These are phyloP conservation scores for Acronicta alni DNA, from an alignment of 2,888 invertebrate species.

Conservation along the genomic window DNA sequence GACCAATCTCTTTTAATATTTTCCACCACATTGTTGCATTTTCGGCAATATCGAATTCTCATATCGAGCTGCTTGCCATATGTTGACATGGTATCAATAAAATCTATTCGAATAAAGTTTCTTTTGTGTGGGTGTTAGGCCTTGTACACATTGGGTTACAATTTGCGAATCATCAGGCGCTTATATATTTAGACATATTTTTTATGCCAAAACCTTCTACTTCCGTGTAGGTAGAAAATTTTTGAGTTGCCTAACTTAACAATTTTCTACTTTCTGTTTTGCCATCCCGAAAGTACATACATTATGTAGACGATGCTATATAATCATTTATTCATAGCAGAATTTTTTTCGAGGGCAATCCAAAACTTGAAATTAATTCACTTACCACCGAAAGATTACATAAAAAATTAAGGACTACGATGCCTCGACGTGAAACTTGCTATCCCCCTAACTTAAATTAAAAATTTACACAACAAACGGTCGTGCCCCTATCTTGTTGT, in stretches of 20 bases:
- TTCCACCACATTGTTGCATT: slow-evolving; percentile 51
- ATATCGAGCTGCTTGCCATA: slow-evolving; percentile 52
- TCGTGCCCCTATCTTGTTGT: slow-evolving; percentile 54
- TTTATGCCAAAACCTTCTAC: too few relatives aligned
- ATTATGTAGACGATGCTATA: slow-evolving; percentile 1
- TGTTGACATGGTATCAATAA: slow-evolving; percentile 59
- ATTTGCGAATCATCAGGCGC: slow-evolving; percentile 1
- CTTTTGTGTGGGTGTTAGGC: slow-evolving; percentile 43
- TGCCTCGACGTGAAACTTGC: slow-evolving; percentile 59
- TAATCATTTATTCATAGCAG: slow-evolving; percentile 43
- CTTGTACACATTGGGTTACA: slow-evolving; percentile 16
- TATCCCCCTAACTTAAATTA: slow-evolving; percentile 69
- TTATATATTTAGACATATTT: too few relatives aligned
- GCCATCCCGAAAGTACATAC: neutral
- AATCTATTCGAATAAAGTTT: slow-evolving; percentile 55
- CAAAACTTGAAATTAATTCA: slow-evolving; percentile 38
- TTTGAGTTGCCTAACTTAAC: too few relatives aligned
- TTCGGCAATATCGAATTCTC: slow-evolving; percentile 55
- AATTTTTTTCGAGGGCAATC: slow-evolving; percentile 27
- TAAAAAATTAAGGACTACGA: slow-evolving; percentile 66
- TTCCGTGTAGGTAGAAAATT: neutral
- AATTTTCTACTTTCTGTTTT: too few relatives aligned
- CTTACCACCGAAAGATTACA: slow-evolving; percentile 60
- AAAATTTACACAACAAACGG: slow-evolving; percentile 68
- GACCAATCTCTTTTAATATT: slow-evolving; percentile 43